Conservation (phyloP, 1,140 invertebrate species). For the Brachionus calyciflorus region DNA sequence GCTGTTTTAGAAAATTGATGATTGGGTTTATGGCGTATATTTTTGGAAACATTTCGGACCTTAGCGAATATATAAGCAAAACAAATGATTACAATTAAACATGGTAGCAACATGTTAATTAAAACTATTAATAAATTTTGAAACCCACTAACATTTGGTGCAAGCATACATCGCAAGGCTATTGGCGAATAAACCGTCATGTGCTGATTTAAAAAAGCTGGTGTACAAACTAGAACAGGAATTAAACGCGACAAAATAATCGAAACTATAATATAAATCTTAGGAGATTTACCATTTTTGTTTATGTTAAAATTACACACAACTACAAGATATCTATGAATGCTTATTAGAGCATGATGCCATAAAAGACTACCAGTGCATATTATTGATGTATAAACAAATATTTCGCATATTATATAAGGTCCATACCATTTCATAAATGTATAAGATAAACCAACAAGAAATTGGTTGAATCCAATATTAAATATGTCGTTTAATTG, state of each 20-base stretch:
- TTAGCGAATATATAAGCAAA: conserved; percentile 59
- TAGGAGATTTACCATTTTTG: conserved; percentile 58
- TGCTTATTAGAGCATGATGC: conserved; percentile 59
- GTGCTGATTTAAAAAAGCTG: conserved; percentile 53
- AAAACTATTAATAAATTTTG: conserved; percentile 56
- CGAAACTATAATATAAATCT: conserved; percentile 55
- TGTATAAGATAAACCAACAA: conserved; percentile 57
- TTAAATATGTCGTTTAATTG: conserved; percentile 60
- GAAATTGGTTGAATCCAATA: conserved; percentile 56
- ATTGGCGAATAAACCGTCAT: conserved; percentile 57
- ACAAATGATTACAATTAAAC: conserved; percentile 56
- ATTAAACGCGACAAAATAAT: conserved; percentile 55
- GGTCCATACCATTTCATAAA: conserved; percentile 48
- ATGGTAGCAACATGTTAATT: conserved; percentile 58
- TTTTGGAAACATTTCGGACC: conserved; percentile 50
- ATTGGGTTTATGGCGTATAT: conserved; percentile 48
- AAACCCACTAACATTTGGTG: conserved; percentile 52
- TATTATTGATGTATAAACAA: conserved; percentile 37
- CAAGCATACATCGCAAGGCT: conserved; percentile 56
- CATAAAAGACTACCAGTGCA: conserved; percentile 54
- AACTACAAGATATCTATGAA: conserved; percentile 59
- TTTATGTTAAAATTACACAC: conserved; percentile 54
- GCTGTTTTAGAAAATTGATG: neutral
- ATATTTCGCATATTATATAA: conserved; percentile 33
- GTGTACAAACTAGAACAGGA: conserved; percentile 55